A percentile compares a stretch with the other conserved stretches of the same genome.
phyloP scores from a whole-genome alignment of 2,113 vertebrate genomes.

The Poeciliopsis occidentalis region DNA sequence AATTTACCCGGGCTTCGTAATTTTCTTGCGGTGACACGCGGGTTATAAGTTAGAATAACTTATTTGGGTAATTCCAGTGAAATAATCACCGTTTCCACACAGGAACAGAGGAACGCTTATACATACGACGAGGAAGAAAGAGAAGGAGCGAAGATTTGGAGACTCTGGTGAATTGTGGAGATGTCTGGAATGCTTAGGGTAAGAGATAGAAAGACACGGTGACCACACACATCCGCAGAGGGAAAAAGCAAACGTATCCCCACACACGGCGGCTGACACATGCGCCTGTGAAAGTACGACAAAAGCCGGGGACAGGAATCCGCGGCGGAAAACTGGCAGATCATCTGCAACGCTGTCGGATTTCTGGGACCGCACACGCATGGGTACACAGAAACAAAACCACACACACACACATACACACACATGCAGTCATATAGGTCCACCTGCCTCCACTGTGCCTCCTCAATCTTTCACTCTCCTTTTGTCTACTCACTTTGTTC shows the following conservation, averaged over 20 bases:
- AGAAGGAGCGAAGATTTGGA: conserved; percentile 3
- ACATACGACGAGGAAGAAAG: conserved; percentile 30
- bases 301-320: conserved; percentile 12
- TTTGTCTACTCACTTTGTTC: conserved; percentile 51
- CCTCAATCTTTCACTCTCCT: conserved; percentile 10
- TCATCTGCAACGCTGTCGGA: conserved; percentile 2
- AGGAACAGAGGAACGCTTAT: conserved; percentile 23
- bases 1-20: conserved; percentile 44
- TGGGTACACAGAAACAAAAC: conserved; percentile 18
- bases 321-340: neutral
- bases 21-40: conserved; percentile 33
- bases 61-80: conserved; percentile 43
- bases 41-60: conserved; percentile 58
- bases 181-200: conserved; percentile 40
- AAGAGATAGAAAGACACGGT: conserved; percentile 21
- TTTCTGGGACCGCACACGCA: conserved; percentile 16
- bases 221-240: conserved; percentile 40
- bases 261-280: conserved; percentile 38
- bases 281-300: conserved; percentile 9
- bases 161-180: conserved; percentile 5
- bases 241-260: conserved; percentile 36
- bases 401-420: neutral
- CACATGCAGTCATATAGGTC: conserved; percentile 38
- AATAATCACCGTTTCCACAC: conserved; percentile 51
- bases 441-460: conserved; percentile 58